A percentile compares a stretch with the other conserved stretches of the same genome.
phyloP scores from a whole-genome alignment of 2,888 invertebrate species.

The Drosophila longiperda region DNA sequence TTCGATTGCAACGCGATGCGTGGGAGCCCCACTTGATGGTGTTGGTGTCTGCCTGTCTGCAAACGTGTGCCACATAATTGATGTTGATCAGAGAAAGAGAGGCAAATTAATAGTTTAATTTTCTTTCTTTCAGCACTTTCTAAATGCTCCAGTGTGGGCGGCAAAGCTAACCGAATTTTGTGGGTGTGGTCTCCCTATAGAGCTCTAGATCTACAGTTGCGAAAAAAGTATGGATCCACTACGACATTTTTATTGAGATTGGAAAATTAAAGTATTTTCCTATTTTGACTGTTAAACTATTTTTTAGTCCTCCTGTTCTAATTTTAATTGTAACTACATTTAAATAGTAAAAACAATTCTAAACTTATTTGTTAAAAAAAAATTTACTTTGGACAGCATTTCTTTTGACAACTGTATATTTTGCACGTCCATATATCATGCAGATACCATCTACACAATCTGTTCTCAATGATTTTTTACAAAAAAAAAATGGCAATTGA shows the following conservation, averaged over 20 bases:
- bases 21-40: constrained; percentile 52
- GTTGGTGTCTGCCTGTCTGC: constrained; percentile 40
- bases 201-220: background rate
- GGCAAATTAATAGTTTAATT: constrained; percentile 67
- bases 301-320: background rate
- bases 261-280: background rate
- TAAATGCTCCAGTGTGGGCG: constrained; percentile 55
- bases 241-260: background rate
- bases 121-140: constrained; percentile 60
- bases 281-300: background rate
- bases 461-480: constrained; percentile 53
- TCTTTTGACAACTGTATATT: background rate
- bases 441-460: constrained; percentile 61
- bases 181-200: constrained; percentile 48
- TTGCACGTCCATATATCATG: constrained; percentile 58
- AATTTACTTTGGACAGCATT: background rate
- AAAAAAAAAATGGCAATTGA: constrained; percentile 54
- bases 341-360: too few relatives aligned
- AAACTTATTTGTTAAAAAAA: background rate
- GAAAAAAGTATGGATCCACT: background rate
- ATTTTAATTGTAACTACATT: background rate
- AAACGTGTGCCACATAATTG: constrained; percentile 77
- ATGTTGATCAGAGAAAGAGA: constrained; percentile 51
- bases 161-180: background rate
- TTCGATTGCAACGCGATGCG: constrained; percentile 65